Evolutionary conservation across 2,888 invertebrate genomes (phyloP), one percentile per base, ranked within the genome.

Genomic region (Sesamia inferens): DNA sequence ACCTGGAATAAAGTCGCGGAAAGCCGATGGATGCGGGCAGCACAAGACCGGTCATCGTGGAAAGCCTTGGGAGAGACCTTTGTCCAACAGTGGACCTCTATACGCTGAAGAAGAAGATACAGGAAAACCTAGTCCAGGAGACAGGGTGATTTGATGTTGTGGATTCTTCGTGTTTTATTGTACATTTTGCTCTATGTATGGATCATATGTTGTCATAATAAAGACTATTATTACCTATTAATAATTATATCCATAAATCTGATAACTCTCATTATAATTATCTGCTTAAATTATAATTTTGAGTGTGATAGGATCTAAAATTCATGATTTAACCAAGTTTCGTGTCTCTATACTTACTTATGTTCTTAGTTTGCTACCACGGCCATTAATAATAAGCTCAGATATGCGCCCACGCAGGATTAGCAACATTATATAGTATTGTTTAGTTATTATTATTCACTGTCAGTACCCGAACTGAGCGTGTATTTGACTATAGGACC

Each of bases 371-470:
- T 51, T 59, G 42, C 44, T 58, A 1, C 39, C n/a, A 77, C 81
- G 81, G 79, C 11, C 62, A 57, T 57, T 71, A 61, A 67, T 81
- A 72, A 72, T 75, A 70, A 67, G 67, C 68, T 51, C 16, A 63
- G 62, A 57, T 64, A 14, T 22, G 58, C 64, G 66, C 67, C 61
- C 71, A 68, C 66, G 55, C 39, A 13, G 48, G 65, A 55, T 76
- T 72, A 75, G 55, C 59, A 16, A 67, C 24, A 54, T 64, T 31
- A 3, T 31, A 31, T 31, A 31, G 69, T 77, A 54, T 64, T 31
- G 31, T 31, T 2, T 31, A 31, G 69, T 77, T 85, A 81, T 82
- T 74, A 68, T 77, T 64, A 71, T 75, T 75, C 78, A 81, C 63
- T 82, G 71, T 69, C 65, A 71, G 59, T 44, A 16, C n/a, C 11